Evolutionary conservation across 1,140 invertebrate genomes (phyloP), one percentile per base, ranked within the genome.

Genomic region (Agraylea sexmaculata): DNA sequence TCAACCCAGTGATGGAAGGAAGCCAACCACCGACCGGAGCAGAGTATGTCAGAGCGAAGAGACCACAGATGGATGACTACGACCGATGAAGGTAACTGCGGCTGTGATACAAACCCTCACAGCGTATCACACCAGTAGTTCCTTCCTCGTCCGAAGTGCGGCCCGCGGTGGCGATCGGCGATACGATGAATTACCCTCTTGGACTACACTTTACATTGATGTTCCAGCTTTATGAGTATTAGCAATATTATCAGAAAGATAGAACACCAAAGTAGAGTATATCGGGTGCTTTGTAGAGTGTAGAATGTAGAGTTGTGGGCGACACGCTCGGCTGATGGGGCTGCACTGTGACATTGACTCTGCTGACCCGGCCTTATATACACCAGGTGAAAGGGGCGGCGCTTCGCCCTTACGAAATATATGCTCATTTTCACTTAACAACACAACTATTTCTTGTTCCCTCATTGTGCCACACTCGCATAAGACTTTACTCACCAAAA

Each of bases 171-270:
- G n/a, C 6, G 6, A 13, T 31, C 6, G 17, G 17, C 12, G 17
- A 6, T 13, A 31, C 30, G 17, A 31, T 13, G 12, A 13, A 31
- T 19, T 31, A n/a, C 20, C 20, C 1, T 18, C 10, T 32, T 19
- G 16, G 17, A 18, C 25, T 44, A 54, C 54, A 61, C 60, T 55
- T 60, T 63, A 57, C 69, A 60, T 66, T 69, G 66, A 58, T 74
- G 62, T 67, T 67, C 64, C 72, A 73, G 73, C 73, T 75, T 75
- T 74, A 76, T 73, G 70, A 64, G 53, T 40, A 44, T 49, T 34
- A 25, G n/a, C 4, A 12, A 12, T 29, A 12, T 11, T 4, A 29
- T 29, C 28, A 29, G 4, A 29, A 73, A 75, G 66, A 56, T 69
- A 74, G 64, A 69, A 66, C 68, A 75, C 71, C 72, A 75, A 74